Evolutionary conservation across 1,140 invertebrate genomes (phyloP), one percentile per base, ranked within the genome.

Genomic region (Musca vetustissima): DNA sequence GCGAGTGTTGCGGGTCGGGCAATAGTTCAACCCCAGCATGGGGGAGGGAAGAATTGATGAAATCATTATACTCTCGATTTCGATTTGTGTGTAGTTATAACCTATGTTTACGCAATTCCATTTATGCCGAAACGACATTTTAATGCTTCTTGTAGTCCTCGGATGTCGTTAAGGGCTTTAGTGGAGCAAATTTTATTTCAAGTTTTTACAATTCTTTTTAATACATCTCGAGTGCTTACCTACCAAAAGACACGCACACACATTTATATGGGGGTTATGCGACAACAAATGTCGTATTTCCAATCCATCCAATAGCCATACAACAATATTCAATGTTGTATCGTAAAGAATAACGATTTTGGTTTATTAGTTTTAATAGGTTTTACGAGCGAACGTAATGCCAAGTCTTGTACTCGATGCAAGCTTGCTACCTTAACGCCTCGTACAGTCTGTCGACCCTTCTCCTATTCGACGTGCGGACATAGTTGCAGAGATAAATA

Each of bases 261-360:
- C 19, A 57, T 17, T 43, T 43, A 61, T n/a, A 36, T 21, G 17
- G 4, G 49, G 49, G 21, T 52, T 52, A 22, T 52, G n/a, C n/a
- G 49, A 17, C n/a, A 52, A 19, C 17, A 17, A 14, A 57, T 72
- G 74, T 72, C 71, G 78, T 75, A 77, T 73, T 73, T 69, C 74
- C 68, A 68, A 67, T 52, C 67, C 74, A 48, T 72, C 74, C 64
- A 66, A 53, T 59, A 9, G 57, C 68, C 70, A 72, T 78, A 75
- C 76, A 73, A 75, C 72, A 78, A 76, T 75, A 75, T 74, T 76
- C 73, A 78, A 76, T 77, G 73, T 13, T 28, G 57, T 61, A 61
- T 43, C 57, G 57, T 61, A 61, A 36, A 61, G 28, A 19, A 36
- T 61, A 61, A 61, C 57, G 57, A 61, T 61, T 61, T 43, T 32